Evolutionary conservation across 2,113 vertebrate genomes (phyloP).

Genomic region (Lipophrys pholis): DNA sequence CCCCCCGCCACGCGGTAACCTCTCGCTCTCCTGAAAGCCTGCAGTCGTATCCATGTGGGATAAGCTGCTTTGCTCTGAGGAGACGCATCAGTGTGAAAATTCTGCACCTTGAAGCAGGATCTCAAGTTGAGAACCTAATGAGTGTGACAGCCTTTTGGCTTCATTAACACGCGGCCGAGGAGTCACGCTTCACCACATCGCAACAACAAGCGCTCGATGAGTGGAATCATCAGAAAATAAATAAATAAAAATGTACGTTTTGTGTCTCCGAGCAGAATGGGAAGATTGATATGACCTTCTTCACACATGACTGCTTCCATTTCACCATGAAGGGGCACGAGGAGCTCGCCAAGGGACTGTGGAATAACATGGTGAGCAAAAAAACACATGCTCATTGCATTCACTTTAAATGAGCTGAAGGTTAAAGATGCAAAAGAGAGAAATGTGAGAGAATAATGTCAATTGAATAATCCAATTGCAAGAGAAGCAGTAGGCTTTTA

Average conservation of each 20-base stretch:
- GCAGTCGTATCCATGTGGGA: background rate
- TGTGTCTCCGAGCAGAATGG: slow-evolving; percentile 73
- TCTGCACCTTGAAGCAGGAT: slow-evolving; percentile 1
- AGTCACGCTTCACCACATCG: slow-evolving; percentile 18
- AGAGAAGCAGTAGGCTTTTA: no score
- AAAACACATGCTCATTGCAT: background rate
- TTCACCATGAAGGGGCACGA: slow-evolving; percentile 87
- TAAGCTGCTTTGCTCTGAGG: slow-evolving; percentile 3
- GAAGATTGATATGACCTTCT: slow-evolving; percentile 85
- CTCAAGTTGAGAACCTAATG: background rate
- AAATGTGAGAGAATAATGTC: no score
- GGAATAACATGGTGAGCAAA: slow-evolving; percentile 87
- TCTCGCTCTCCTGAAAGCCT: background rate
- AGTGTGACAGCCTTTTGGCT: background rate
- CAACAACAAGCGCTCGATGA: no score
- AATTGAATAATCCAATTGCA: no score
- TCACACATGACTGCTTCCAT: slow-evolving; percentile 87
- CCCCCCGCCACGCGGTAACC: slow-evolving; percentile 80
- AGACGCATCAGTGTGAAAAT: slow-evolving; percentile 19
- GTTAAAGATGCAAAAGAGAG: background rate
- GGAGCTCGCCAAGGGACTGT: slow-evolving; percentile 85
- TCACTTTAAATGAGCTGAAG: background rate
- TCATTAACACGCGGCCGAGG: background rate
- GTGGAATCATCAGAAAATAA: no score
- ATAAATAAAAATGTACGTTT: background rate